Percentiles rank a stretch among this genome's conserved stretches.
Evolutionary conservation across 2,888 invertebrate species (phyloP).

Genomic region (Nomada fucata): DNA sequence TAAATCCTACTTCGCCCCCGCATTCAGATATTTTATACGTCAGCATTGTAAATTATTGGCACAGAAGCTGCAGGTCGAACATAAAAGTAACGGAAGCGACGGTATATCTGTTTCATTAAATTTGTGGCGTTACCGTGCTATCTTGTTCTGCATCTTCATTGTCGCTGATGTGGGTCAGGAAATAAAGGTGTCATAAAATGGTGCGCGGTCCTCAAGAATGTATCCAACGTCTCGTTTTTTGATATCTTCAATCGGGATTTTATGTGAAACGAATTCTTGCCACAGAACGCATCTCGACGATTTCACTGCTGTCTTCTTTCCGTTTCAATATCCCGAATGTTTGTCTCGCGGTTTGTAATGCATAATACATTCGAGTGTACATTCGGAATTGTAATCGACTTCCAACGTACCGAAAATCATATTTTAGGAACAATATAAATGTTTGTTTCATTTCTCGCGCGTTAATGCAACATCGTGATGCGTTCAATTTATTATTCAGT

Average conservation of each 20-base stretch:
- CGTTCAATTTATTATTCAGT: too few relatives aligned
- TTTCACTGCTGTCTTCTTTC: not conserved
- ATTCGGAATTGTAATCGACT: too few relatives aligned
- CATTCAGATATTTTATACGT: not conserved
- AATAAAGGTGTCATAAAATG: conserved; percentile 30
- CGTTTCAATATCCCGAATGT: not conserved
- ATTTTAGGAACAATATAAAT: too few relatives aligned
- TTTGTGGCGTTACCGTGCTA: not conserved
- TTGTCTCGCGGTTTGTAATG: not conserved
- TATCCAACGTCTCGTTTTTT: not conserved
- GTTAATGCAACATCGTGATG: too few relatives aligned
- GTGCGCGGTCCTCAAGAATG: conserved; percentile 13
- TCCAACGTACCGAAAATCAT: too few relatives aligned
- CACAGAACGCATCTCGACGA: not conserved
- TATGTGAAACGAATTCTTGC: not conserved
- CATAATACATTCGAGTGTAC: not conserved
- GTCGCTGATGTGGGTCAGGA: conserved; percentile 20
- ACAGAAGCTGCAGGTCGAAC: not conserved
- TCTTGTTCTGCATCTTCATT: conserved; percentile 3
- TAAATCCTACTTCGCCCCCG: not conserved
- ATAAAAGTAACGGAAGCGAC: not conserved
- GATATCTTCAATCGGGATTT: conserved; percentile 15
- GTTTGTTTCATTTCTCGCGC: too few relatives aligned
- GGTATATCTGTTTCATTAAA: conserved; percentile 15
- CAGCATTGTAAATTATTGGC: too few relatives aligned